Evolutionary conservation across 2,113 vertebrate genomes (phyloP).

Genomic region (Heterotis niloticus): DNA sequence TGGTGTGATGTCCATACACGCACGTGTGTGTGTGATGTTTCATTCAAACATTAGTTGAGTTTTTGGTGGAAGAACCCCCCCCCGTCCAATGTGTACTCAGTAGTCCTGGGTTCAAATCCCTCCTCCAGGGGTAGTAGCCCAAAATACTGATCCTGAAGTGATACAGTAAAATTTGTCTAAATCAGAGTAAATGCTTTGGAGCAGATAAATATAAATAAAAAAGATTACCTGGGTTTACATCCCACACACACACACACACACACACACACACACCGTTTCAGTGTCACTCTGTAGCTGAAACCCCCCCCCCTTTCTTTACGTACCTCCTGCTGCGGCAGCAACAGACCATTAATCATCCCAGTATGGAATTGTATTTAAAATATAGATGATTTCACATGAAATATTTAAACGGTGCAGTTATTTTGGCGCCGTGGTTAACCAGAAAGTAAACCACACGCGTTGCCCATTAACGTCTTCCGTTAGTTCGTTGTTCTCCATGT

Average conservation of each 20-base stretch:
- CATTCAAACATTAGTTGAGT: too few relatives aligned
- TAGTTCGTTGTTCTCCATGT: conserved; percentile 22
- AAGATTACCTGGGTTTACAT: too few relatives aligned
- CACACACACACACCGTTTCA: too few relatives aligned
- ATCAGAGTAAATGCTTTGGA: too few relatives aligned
- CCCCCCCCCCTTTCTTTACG: not conserved
- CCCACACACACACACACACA: too few relatives aligned
- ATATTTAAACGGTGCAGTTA: conserved; percentile 37
- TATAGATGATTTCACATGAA: conserved; percentile 34
- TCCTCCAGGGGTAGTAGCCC: too few relatives aligned
- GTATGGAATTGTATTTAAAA: conserved; percentile 35
- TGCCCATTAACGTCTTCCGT: conserved; percentile 27
- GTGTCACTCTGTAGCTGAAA: conserved; percentile 14
- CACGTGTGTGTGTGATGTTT: too few relatives aligned
- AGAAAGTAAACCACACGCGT: conserved; percentile 26
- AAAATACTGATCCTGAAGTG: too few relatives aligned
- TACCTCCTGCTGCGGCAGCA: not conserved
- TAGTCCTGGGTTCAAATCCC: too few relatives aligned
- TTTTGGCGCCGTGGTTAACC: conserved; percentile 33
- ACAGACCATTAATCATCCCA: conserved; percentile 26
- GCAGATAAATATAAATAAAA: too few relatives aligned
- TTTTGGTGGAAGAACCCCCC: not conserved
- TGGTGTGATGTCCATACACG: conserved; percentile 2
- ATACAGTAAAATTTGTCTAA: too few relatives aligned
- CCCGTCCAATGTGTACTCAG: too few relatives aligned